A percentile compares a stretch with the other conserved stretches of the same genome.
phyloP scores from a whole-genome alignment of 2,797 vertebrate species.

The Oceanodroma leucorhoa region DNA sequence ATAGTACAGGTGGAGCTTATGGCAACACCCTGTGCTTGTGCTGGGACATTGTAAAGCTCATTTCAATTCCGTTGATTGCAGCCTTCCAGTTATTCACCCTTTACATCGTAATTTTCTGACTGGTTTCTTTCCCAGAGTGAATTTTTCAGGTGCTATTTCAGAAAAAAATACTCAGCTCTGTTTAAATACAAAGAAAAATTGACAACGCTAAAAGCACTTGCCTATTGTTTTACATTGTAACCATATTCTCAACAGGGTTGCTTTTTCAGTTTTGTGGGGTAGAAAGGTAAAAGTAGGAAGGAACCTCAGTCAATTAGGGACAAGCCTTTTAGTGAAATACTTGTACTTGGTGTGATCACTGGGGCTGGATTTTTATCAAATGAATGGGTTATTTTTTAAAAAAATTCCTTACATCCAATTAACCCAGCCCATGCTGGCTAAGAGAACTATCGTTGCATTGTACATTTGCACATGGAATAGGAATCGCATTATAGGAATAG shows the following conservation, averaged over 20 bases:
- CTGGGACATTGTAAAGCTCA: not conserved
- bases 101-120: not conserved
- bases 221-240: not conserved
- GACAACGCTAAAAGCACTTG: not conserved
- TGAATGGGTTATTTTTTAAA: constrained; percentile 1
- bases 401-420: constrained; percentile 15
- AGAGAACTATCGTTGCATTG: constrained; percentile 45
- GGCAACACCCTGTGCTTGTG: not conserved
- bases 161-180: not conserved
- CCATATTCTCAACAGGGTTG: not conserved
- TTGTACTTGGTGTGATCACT: not conserved
- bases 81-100: not conserved
- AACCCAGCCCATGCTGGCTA: not conserved
- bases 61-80: not conserved
- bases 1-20: not conserved
- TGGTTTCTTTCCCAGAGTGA: not conserved
- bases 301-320: not conserved
- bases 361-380: constrained; percentile 36
- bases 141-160: not conserved
- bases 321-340: not conserved
- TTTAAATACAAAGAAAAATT: not conserved
- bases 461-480: constrained; percentile 22
- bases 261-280: not conserved
- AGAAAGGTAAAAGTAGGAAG: not conserved
- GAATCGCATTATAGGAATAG: not conserved